Percentiles rank a stretch among this genome's conserved stretches.
phyloP scores from a whole-genome alignment of 1,140 invertebrate genomes.

The Dryas iulia region DNA sequence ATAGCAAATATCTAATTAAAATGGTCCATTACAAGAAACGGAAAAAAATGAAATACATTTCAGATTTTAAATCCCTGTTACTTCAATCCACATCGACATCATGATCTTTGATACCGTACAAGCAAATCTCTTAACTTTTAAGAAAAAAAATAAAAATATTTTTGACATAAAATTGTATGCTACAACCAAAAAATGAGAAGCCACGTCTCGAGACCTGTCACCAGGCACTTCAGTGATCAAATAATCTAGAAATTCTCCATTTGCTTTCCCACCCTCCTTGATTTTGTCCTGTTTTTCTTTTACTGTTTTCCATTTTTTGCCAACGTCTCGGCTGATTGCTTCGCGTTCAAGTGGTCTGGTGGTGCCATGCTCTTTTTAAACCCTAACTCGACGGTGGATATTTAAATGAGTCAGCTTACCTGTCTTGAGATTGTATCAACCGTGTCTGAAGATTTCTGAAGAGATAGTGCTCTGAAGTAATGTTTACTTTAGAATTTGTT shows the following conservation, averaged over 20 bases:
- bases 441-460: slow-evolving; percentile 13
- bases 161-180: too few relatives aligned
- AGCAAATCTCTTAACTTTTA: too few relatives aligned
- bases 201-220: slow-evolving; percentile 12
- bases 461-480: slow-evolving; percentile 5
- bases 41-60: too few relatives aligned
- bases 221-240: slow-evolving; percentile 18
- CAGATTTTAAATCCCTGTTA: too few relatives aligned
- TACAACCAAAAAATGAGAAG: neutral
- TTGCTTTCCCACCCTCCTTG: slow-evolving; percentile 30
- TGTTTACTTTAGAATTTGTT: too few relatives aligned
- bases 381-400: slow-evolving; percentile 50
- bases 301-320: slow-evolving; percentile 48
- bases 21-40: too few relatives aligned
- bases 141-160: too few relatives aligned
- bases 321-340: slow-evolving; percentile 66
- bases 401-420: slow-evolving; percentile 58
- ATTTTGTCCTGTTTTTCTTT: slow-evolving; percentile 50
- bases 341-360: slow-evolving; percentile 51
- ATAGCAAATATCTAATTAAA: too few relatives aligned
- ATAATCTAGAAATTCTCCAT: slow-evolving; percentile 32
- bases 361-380: slow-evolving; percentile 61
- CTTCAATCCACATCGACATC: too few relatives aligned
- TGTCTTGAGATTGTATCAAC: slow-evolving; percentile 22
- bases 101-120: too few relatives aligned